Evolutionary conservation across 2,113 vertebrate species (phyloP), one percentile per base, ranked within the genome.

Genomic region (Protobothrops mucrosquamatus): DNA sequence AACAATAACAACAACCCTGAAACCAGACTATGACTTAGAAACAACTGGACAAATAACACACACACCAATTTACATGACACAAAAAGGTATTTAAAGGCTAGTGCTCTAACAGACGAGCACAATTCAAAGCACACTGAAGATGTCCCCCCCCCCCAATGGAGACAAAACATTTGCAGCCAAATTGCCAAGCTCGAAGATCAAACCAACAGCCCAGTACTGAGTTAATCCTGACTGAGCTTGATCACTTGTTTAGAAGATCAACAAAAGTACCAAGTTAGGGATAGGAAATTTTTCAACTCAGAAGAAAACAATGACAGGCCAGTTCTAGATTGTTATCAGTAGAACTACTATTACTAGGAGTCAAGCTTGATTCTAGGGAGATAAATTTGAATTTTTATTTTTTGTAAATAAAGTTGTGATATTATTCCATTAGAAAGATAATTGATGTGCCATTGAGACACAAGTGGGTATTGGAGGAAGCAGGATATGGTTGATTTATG

Each of bases 361-460:
- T 39, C 69, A 81, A 39, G 18, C 34, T 39, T 39, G 18, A 81
- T 18, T 43, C 74, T 43, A 39, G 74, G 34, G 34, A 22, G 74
- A 81, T 43, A 81, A 81, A 81, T 43, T 43, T 81, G 74, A 81
- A 43, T 43, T 81, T 81, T 81, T 18, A 22, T 81, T 81, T 81
- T 81, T 69, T 69, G 34, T 69, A 81, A 81, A 43, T 81, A 81
- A 81, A 81, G 34, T 11, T 22, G 24, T 26, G 34, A 9, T 87
- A 46, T 22, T 64, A 85, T 92, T 93, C 91, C 88, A 91, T 54
- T 93, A 87, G 95, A 93, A 92, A 48, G 87, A 48, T 59, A 54
- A 18, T 2, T 90, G 69, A 86, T 85, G 22, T 61, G 29, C 92
- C 0, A 39, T 0, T 51, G 59, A 6, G 34, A 81, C 34, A 81